Evolutionary conservation across 2,113 vertebrate species (phyloP).

Genomic region (Planiliza haematocheilus): DNA sequence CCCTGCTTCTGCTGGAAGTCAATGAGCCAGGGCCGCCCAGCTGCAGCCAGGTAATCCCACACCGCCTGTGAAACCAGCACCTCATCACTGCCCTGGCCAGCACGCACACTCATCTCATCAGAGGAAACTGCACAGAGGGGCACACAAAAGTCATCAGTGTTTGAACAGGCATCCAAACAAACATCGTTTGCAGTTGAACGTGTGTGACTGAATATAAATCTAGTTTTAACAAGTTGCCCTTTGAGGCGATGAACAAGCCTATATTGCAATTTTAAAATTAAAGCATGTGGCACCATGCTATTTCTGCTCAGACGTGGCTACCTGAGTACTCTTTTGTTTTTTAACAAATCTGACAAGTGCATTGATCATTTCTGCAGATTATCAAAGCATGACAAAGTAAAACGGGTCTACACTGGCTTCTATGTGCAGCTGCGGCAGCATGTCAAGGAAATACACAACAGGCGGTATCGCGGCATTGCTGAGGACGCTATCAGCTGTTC

Average conservation of each 20-base stretch:
- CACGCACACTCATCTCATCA: slow-evolving; percentile 87
- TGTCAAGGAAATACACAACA: slow-evolving; percentile 51
- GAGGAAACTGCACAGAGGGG: slow-evolving; percentile 82
- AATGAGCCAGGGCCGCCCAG: slow-evolving; percentile 89
- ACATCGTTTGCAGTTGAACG: slow-evolving; percentile 2
- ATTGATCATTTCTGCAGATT: not conserved
- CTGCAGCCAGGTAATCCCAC: slow-evolving; percentile 93
- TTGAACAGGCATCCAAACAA: slow-evolving; percentile 14
- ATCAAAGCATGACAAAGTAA: slow-evolving; percentile 13
- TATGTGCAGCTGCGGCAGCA: slow-evolving; percentile 33
- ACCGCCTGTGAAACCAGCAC: slow-evolving; percentile 92
- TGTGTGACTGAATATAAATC: not conserved
- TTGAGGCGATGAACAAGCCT: not conserved
- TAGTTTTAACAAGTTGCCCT: slow-evolving; percentile 3
- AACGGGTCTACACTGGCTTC: not conserved
- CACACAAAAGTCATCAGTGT: slow-evolving; percentile 45
- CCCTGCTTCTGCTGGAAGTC: slow-evolving; percentile 92
- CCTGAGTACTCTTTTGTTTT: slow-evolving; percentile 20
- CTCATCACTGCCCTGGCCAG: slow-evolving; percentile 91
- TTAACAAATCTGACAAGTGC: not conserved
- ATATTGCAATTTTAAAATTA: slow-evolving; percentile 5
- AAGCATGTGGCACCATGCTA: slow-evolving; percentile 1
- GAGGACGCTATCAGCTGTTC: slow-evolving; percentile 76
- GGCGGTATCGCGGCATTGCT: slow-evolving; percentile 48
- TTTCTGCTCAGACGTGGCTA: not conserved